Percentiles rank a stretch among this genome's conserved stretches.
phyloP scores from a whole-genome alignment of 2,113 vertebrate species.

The Melanotaenia duboulayi region DNA sequence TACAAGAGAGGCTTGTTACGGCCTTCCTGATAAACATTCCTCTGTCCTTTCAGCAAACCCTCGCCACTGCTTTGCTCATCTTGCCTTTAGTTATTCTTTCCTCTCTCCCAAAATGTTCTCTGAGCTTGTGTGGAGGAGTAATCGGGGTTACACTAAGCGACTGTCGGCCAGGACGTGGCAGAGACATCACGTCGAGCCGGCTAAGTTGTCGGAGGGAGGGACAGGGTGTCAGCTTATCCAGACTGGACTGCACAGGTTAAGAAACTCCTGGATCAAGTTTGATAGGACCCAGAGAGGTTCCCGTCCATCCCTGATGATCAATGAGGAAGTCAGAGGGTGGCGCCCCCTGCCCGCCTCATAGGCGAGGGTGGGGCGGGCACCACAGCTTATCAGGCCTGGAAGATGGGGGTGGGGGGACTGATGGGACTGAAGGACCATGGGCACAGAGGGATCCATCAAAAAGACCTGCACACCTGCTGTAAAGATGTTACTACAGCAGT shows the following conservation, averaged over 20 bases:
- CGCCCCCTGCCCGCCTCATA: conserved; percentile 37
- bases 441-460: conserved; percentile 23
- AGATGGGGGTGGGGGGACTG: conserved; percentile 19
- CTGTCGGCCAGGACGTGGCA: conserved; percentile 41
- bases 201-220: conserved; percentile 13
- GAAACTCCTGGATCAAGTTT: conserved; percentile 67
- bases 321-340: conserved; percentile 75
- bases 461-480: conserved; percentile 36
- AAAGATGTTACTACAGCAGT: conserved; percentile 30
- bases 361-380: conserved; percentile 46
- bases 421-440: conserved; percentile 6
- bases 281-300: conserved; percentile 67
- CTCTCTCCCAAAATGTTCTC: conserved; percentile 37
- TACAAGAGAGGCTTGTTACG: conserved; percentile 65
- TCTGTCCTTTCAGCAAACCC: conserved; percentile 68
- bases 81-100: conserved; percentile 46
- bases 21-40: conserved; percentile 75
- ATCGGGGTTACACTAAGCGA: conserved; percentile 34
- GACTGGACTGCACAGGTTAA: conserved; percentile 83
- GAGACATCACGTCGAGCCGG: conserved; percentile 34
- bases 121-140: conserved; percentile 42
- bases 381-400: conserved; percentile 79
- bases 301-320: conserved; percentile 79
- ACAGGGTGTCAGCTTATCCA: conserved; percentile 77
- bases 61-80: conserved; percentile 48